A percentile compares a stretch with the other conserved stretches of the same genome.
These are phyloP conservation scores for Siderastrea radians DNA, from an alignment of 92 coral and sea anemone species.

Conservation along the genomic window DNA sequence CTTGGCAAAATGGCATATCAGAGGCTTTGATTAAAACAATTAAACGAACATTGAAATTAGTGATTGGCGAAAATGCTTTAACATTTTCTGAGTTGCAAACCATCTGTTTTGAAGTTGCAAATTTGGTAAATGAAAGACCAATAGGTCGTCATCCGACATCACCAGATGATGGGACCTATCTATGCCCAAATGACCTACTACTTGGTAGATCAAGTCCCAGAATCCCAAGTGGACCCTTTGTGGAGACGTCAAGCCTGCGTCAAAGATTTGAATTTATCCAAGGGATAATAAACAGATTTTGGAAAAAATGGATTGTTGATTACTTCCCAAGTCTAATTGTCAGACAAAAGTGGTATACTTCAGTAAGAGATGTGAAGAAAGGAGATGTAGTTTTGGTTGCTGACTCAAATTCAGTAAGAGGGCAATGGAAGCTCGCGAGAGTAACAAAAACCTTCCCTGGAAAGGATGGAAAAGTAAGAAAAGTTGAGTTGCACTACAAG, in stretches of 20 bases:
- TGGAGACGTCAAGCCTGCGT: constrained; percentile 17
- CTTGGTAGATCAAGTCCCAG: constrained; percentile 46
- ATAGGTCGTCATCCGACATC: constrained; percentile 62
- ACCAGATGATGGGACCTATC: constrained; percentile 42
- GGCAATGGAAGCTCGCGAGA: constrained; percentile 58
- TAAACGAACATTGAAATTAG: constrained; percentile 11
- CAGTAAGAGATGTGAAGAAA: constrained; percentile 34
- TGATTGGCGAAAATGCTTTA: constrained; percentile 29
- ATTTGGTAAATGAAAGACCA: constrained; percentile 64
- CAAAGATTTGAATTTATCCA: constrained; percentile 54
- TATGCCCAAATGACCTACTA: constrained; percentile 57
- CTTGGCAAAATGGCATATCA: constrained; percentile 56
- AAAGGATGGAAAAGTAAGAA: constrained; percentile 62
- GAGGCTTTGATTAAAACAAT: constrained; percentile 36
- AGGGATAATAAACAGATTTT: constrained; percentile 26
- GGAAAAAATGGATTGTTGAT: constrained; percentile 64
- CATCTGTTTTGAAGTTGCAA: constrained; percentile 50
- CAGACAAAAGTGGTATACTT: constrained; percentile 60
- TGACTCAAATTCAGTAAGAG: constrained; percentile 47
- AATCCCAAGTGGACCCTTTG: constrained; percentile 49
- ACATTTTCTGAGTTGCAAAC: constrained; percentile 67
- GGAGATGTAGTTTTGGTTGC: constrained; percentile 62
- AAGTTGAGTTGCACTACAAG: constrained; percentile 62
- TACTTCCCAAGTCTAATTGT: constrained; percentile 55
- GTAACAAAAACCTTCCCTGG: constrained; percentile 43